phyloP scores from a whole-genome alignment of 2,888 invertebrate species.

The Ferdinandea cuprea region DNA sequence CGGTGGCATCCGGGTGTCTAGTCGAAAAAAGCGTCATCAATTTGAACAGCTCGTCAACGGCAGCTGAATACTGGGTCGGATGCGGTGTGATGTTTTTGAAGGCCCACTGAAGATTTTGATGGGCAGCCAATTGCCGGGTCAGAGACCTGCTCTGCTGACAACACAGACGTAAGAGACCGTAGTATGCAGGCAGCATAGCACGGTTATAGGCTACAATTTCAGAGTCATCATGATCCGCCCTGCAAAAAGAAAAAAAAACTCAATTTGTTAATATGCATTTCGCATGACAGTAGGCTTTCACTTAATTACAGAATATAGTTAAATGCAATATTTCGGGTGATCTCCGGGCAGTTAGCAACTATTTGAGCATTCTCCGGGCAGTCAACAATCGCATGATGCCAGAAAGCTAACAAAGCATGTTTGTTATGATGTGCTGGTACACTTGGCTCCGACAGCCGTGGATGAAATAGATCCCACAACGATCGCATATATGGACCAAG shows the following conservation, averaged over 20 bases:
- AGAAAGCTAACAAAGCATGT: conserved; percentile 95
- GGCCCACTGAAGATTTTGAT: conserved; percentile 98
- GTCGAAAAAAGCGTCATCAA: conserved; percentile 94
- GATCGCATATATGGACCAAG: conserved; percentile 96
- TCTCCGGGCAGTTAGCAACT: conserved; percentile 93
- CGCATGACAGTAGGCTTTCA: not conserved
- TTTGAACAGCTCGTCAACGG: conserved; percentile 95
- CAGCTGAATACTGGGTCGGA: conserved; percentile 95
- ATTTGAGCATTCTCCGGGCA: conserved; percentile 96
- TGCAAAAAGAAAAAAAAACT: conserved; percentile 81
- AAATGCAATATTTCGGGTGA: conserved; percentile 97
- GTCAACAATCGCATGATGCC: conserved; percentile 96
- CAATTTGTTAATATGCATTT: not conserved
- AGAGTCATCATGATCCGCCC: conserved; percentile 98
- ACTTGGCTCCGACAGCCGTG: conserved; percentile 95
- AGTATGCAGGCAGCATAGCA: conserved; percentile 96
- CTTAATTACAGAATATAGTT: conserved; percentile 95
- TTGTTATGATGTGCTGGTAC: conserved; percentile 98
- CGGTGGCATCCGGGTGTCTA: conserved; percentile 90
- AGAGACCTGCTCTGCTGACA: conserved; percentile 94
- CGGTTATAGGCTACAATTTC: conserved; percentile 97
- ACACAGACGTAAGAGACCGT: conserved; percentile 93
- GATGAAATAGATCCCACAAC: conserved; percentile 97
- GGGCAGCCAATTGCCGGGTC: conserved; percentile 93
- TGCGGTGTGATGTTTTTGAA: conserved; percentile 98